Evolutionary conservation across 2,797 vertebrate species (phyloP).

Genomic region (Moxostoma hubbsi): DNA sequence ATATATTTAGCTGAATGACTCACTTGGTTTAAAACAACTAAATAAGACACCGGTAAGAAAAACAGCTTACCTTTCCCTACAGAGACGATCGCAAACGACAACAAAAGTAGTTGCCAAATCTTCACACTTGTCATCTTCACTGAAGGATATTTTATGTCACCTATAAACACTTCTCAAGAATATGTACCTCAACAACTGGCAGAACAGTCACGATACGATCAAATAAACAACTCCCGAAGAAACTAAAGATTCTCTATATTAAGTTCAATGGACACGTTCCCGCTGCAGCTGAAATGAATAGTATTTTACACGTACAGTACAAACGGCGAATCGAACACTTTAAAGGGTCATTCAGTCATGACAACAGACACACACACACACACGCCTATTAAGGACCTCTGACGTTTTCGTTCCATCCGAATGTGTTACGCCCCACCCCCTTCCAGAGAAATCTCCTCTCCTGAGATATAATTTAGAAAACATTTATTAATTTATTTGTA

Average conservation of each 20-base stretch:
- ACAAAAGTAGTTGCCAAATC: not conserved
- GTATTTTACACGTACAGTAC: no score
- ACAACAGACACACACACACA: no score
- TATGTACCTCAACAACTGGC: not conserved
- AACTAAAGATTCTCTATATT: not conserved
- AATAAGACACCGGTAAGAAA: not conserved
- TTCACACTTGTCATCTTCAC: not conserved
- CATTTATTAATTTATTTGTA: no score
- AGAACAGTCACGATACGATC: not conserved
- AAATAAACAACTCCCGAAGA: not conserved
- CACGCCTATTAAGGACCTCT: no score
- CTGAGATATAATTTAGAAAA: no score
- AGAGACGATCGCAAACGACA: not conserved
- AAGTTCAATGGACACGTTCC: not conserved
- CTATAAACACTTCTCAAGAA: not conserved
- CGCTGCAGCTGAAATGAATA: not conserved
- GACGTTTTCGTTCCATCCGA: no score
- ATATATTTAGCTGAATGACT: not conserved
- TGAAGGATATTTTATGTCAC: not conserved
- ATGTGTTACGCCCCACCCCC: no score
- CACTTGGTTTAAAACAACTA: not conserved
- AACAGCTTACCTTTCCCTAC: slow-evolving; percentile 33
- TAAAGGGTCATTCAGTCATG: no score
- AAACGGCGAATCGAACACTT: no score
- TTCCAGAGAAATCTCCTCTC: no score